Evolutionary conservation across 2,888 invertebrate genomes (phyloP).

Genomic region (Neria commutata): DNA sequence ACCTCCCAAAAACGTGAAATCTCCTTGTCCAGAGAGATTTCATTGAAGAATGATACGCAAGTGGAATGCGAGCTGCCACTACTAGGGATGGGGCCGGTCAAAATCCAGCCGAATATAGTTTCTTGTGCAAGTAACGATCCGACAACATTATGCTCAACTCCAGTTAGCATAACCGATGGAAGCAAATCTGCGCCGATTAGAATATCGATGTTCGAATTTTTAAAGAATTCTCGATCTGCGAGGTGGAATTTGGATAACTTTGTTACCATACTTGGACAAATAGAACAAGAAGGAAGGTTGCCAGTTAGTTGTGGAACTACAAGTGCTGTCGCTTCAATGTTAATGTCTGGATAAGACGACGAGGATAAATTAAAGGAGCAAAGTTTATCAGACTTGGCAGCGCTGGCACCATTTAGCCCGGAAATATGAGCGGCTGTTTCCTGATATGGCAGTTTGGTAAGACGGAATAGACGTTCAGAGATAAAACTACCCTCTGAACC

Average conservation of each 20-base stretch:
- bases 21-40: conserved; percentile 17
- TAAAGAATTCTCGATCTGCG: conserved; percentile 9
- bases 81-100: conserved; percentile 7
- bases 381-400: conserved; percentile 8
- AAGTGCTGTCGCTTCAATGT: conserved; percentile 14
- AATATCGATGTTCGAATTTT: conserved; percentile 14
- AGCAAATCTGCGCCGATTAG: conserved; percentile 10
- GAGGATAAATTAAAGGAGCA: too few species aligned
- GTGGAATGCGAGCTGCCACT: background rate
- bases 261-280: background rate
- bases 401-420: background rate
- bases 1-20: conserved; percentile 24
- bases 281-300: conserved; percentile 10
- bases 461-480: conserved; percentile 14
- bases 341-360: too few species aligned
- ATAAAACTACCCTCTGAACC: conserved; percentile 25
- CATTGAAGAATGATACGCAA: conserved; percentile 3
- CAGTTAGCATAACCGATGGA: background rate
- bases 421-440: conserved; percentile 12
- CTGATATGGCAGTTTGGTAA: conserved; percentile 17
- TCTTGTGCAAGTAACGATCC: conserved; percentile 15
- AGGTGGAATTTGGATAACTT: conserved; percentile 5
- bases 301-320: conserved; percentile 20
- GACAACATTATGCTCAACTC: conserved; percentile 3
- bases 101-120: conserved; percentile 9